Conservation (phyloP, 2,888 invertebrate species). For the Troilus luridus region DNA sequence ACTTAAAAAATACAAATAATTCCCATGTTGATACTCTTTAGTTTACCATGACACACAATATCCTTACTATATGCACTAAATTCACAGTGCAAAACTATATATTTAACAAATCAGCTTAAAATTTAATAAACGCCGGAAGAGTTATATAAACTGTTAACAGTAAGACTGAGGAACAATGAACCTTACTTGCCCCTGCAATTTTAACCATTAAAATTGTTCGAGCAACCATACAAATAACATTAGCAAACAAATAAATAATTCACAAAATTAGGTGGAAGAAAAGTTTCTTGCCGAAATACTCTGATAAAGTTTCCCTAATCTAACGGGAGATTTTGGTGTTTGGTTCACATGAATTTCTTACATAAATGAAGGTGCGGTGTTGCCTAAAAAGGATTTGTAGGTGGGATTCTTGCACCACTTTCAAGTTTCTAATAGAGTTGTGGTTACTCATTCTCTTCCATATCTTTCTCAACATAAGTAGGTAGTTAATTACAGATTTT, state of each 20-base stretch:
- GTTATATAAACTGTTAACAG: too few species aligned
- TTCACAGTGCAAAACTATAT: too few species aligned
- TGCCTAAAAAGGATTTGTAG: background rate
- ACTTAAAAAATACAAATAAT: too few species aligned
- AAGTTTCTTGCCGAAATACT: background rate
- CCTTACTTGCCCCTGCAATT: too few species aligned
- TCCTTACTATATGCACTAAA: too few species aligned
- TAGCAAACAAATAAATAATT: background rate
- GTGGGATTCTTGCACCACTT: background rate
- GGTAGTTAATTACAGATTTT: background rate
- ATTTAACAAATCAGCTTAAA: too few species aligned
- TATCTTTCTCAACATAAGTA: background rate
- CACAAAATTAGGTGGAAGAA: background rate
- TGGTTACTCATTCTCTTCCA: background rate
- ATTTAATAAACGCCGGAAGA: too few species aligned
- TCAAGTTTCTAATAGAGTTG: background rate
- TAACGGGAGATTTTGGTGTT: background rate
- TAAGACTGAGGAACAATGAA: too few species aligned
- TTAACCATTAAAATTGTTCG: too few species aligned
- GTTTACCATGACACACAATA: too few species aligned
- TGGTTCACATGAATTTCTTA: background rate
- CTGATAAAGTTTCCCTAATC: background rate
- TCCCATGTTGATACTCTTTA: too few species aligned
- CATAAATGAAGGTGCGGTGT: background rate
- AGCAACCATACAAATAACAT: background rate